Evolutionary conservation across 2,113 vertebrate species (phyloP).

Genomic region (Scalopus aquaticus): DNA sequence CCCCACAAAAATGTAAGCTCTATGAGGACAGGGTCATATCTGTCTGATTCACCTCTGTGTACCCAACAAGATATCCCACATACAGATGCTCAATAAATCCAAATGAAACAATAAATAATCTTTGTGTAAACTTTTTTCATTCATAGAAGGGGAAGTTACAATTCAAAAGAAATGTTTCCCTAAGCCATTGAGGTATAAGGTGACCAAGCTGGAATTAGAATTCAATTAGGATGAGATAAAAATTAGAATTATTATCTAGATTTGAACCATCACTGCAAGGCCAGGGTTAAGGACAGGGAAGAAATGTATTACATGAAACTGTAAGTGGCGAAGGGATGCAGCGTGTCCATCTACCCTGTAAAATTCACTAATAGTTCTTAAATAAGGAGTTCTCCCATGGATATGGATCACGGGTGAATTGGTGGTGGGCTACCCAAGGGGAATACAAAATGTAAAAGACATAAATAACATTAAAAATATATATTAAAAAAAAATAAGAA

Average conservation of each 20-base stretch:
- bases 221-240: not conserved
- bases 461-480: too few species aligned
- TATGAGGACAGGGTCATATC: not conserved
- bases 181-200: not conserved
- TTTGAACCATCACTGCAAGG: not conserved
- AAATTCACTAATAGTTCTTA: constrained; percentile 12
- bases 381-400: not conserved
- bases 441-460: too few species aligned
- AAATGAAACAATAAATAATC: not conserved
- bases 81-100: not conserved
- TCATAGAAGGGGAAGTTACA: not conserved
- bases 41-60: not conserved
- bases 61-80: not conserved
- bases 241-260: not conserved
- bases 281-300: not conserved
- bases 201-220: not conserved
- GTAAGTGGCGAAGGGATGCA: not conserved
- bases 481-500: too few species aligned
- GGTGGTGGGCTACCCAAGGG: too few species aligned
- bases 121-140: not conserved
- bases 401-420: too few species aligned
- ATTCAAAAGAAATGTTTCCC: not conserved
- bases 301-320: not conserved
- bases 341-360: not conserved
- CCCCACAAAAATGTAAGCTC: not conserved